phyloP scores from a whole-genome alignment of 1,140 invertebrate species.

The Drosophila aff. region DNA sequence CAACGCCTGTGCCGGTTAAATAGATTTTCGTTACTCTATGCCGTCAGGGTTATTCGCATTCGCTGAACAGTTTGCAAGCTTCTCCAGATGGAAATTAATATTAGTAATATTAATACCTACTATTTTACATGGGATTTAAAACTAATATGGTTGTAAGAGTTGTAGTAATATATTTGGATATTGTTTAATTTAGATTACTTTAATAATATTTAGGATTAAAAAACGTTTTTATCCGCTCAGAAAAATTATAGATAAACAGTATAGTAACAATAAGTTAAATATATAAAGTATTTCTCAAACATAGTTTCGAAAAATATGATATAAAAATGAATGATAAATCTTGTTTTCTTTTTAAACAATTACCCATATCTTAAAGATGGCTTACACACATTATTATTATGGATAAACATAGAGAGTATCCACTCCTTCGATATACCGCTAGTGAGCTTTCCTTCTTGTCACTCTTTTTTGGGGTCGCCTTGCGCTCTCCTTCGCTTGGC shows the following conservation, averaged over 20 bases:
- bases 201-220: too few relatives aligned
- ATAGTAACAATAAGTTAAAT: too few relatives aligned
- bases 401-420: slow-evolving; percentile 3
- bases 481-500: slow-evolving; percentile 56
- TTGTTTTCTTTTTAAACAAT: too few relatives aligned
- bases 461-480: slow-evolving; percentile 52
- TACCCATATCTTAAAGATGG: too few relatives aligned
- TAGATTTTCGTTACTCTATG: slow-evolving; percentile 60
- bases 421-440: not conserved
- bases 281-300: too few relatives aligned
- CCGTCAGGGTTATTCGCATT: not conserved
- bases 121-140: not conserved
- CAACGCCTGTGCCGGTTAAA: slow-evolving; percentile 79
- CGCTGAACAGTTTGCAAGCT: not conserved
- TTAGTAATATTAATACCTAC: too few relatives aligned
- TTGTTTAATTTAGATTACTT: too few relatives aligned
- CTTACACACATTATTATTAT: not conserved
- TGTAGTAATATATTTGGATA: not conserved
- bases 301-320: too few relatives aligned
- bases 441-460: slow-evolving; percentile 16
- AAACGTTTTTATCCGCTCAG: too few relatives aligned
- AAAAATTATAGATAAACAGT: too few relatives aligned
- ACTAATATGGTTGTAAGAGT: not conserved
- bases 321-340: too few relatives aligned
- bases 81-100: not conserved